Percentiles rank a stretch among this genome's conserved stretches.
Conservation (phyloP, 2,888 invertebrate genomes). For the Gastracanthus pulcherrimus region DNA sequence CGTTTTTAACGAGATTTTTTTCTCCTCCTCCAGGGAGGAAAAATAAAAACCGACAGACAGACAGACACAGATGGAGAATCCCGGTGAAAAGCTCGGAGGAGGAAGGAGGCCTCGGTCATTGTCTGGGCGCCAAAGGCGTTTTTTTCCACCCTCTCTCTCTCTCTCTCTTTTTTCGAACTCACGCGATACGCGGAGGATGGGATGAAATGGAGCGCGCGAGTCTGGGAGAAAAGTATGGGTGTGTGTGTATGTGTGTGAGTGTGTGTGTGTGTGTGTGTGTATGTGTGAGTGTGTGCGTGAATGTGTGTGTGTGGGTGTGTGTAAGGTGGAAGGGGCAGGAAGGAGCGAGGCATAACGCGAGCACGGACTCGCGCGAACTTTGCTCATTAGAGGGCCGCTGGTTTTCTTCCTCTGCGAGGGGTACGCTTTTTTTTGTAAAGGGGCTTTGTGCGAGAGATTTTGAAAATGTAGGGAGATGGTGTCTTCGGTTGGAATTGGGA, state of each 20-base stretch:
- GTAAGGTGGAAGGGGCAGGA: constrained; percentile 15
- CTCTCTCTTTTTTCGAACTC: background rate
- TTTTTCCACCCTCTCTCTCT: background rate
- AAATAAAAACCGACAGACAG: background rate
- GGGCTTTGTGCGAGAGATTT: too few species aligned
- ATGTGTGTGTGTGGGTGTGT: too few species aligned
- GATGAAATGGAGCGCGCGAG: background rate
- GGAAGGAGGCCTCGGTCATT: constrained; percentile 33
- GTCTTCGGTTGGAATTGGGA: too few species aligned
- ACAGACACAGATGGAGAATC: constrained; percentile 3
- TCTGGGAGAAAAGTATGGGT: too few species aligned
- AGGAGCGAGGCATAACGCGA: background rate
- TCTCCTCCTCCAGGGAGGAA: too few species aligned
- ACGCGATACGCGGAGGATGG: background rate
- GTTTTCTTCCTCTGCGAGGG: background rate
- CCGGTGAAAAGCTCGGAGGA: background rate
- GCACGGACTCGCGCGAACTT: constrained; percentile 21
- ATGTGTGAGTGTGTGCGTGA: too few species aligned
- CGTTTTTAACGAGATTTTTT: constrained; percentile 48
- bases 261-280: too few species aligned
- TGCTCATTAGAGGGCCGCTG: constrained; percentile 38
- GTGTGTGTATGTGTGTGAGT: too few species aligned
- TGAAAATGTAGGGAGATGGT: too few species aligned
- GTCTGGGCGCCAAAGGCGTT: constrained; percentile 45
- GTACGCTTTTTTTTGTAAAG: background rate